Evolutionary conservation across 2,888 invertebrate species (phyloP).

Genomic region (Allolobophora icterica): DNA sequence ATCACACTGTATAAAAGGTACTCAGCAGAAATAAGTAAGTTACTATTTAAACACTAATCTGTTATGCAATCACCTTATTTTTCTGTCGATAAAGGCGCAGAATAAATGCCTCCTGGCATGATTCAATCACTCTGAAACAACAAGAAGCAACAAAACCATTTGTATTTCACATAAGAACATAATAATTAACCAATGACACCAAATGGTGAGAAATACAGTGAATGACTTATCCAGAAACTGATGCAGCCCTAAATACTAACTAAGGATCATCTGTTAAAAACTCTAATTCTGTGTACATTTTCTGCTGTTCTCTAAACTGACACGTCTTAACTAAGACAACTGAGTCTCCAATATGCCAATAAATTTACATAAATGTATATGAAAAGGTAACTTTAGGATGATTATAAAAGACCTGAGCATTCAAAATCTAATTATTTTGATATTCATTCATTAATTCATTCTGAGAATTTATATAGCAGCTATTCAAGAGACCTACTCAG

Average conservation of each 20-base stretch:
- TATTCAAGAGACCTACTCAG: too few relatives aligned
- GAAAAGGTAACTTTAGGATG: too few relatives aligned
- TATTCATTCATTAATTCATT: too few relatives aligned
- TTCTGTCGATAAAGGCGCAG: slow-evolving; percentile 86
- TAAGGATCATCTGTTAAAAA: not conserved
- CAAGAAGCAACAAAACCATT: slow-evolving; percentile 19
- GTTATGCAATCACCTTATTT: slow-evolving; percentile 77
- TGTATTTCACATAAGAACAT: not conserved
- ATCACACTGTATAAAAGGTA: too few relatives aligned
- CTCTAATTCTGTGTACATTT: not conserved
- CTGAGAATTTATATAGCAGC: too few relatives aligned
- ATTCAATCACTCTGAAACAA: slow-evolving; percentile 70
- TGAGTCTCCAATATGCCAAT: not conserved
- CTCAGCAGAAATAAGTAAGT: too few relatives aligned
- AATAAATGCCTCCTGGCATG: slow-evolving; percentile 94
- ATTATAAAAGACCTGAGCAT: too few relatives aligned
- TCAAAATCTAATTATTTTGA: too few relatives aligned
- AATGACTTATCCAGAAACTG: not conserved
- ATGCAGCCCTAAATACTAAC: not conserved
- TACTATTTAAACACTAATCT: not conserved
- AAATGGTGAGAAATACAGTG: not conserved
- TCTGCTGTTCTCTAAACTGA: not conserved
- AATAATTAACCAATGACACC: not conserved
- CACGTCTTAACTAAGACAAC: not conserved
- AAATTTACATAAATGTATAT: too few relatives aligned